Base-by-base conservation (phyloP, 2,113 vertebrate genomes). In the Pluvianellus socialis region DNA sequence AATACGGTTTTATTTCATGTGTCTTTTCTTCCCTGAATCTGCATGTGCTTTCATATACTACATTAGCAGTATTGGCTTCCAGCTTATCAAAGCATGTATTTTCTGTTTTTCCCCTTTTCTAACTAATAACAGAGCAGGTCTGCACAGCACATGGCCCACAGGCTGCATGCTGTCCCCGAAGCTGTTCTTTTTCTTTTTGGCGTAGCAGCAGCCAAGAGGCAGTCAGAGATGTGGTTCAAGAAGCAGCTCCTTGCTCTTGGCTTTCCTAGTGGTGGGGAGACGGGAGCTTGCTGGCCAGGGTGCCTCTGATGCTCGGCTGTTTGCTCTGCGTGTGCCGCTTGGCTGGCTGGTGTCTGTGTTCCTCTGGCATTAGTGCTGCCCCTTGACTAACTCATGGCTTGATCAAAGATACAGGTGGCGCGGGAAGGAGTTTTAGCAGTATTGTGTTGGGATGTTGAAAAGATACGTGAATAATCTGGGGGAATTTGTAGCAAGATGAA, bases 201-300 rank as follows among this genome's bases (percentile, higher is more conserved):
- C 7, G 4, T 72, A 65, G 52, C 27, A 80, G 59, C 76, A 87
- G 95, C 94, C 65, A 63, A 92, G 73, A 92, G 70, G 44, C 47
- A 73, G 82, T 80, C 49, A 79, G 84, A 94, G 77, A 70, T 93
- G 93, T 85, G 87, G 89, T 79, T 95, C 12, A 22, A 88, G 83
- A 65, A 79, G 87, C 44, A 76, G 62, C 66, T 94, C 62, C 0
- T 50, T 26, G 56, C 40, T 63, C 79, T 95, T 93, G 93, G 91
- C 94, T 68, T 91, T 95, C 56, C 66, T 50, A 66, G 49, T 27
- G 75, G 15, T 19, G 70, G 85, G 86, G 81, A 90, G 74, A 58
- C 74, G 79, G 85, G 90, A 91, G 61, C 56, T 93, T 77, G 30
- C 84, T 94, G 76, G 63, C 72, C 32, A 20, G 55, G 53, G 53